Evolutionary conservation across 2,888 invertebrate genomes (phyloP).

Genomic region (Fragum fragum): DNA sequence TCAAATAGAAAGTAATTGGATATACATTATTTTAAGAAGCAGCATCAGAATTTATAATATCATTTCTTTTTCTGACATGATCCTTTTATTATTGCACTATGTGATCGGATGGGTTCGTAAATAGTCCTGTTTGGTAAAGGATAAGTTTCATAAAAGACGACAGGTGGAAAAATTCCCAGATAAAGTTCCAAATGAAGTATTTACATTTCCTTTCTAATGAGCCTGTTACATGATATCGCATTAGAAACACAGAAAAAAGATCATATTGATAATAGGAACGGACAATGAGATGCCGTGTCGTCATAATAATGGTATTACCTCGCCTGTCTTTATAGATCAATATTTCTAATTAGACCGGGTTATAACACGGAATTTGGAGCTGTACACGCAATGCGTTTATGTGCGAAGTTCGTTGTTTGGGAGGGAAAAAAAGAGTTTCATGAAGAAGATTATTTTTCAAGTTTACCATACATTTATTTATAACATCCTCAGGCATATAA

Average conservation of each 20-base stretch:
- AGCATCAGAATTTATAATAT: no score
- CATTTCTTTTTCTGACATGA: no score
- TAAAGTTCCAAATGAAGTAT: slow-evolving; percentile 18
- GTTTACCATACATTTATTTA: no score
- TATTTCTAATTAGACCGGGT: neutral
- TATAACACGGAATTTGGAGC: neutral
- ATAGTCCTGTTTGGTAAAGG: neutral
- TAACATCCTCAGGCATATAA: no score
- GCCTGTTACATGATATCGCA: slow-evolving; percentile 19
- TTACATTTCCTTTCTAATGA: slow-evolving; percentile 19
- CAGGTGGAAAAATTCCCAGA: slow-evolving; percentile 29
- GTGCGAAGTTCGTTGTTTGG: no score
- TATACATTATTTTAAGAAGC: no score
- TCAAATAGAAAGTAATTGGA: no score
- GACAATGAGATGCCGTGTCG: neutral
- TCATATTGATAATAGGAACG: slow-evolving; percentile 3
- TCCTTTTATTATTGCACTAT: no score
- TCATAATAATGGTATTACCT: neutral
- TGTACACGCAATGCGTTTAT: neutral
- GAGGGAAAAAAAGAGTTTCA: no score
- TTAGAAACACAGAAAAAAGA: neutral
- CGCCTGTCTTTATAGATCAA: neutral
- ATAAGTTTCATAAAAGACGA: neutral
- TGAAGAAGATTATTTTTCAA: no score
- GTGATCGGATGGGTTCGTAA: no score